Percentiles rank a stretch among this genome's conserved stretches.
Evolutionary conservation across 2,113 vertebrate genomes (phyloP).

Genomic region (Scortum barcoo): DNA sequence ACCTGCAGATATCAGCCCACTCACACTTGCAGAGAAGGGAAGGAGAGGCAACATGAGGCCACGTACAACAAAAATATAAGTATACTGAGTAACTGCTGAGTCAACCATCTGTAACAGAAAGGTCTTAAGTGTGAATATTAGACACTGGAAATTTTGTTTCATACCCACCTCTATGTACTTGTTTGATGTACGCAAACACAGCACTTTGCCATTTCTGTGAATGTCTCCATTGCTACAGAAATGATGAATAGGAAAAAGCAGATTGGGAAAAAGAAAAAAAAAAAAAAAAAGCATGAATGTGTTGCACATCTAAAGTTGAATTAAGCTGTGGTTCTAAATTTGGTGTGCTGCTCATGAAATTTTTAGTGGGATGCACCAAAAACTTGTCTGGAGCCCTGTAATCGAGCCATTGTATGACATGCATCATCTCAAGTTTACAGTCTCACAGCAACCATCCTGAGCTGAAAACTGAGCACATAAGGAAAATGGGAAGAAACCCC

Average conservation of each 20-base stretch:
- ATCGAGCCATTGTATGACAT: conserved; percentile 15
- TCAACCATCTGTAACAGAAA: conserved; percentile 36
- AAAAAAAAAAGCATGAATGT: conserved; percentile 1
- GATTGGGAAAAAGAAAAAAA: too few relatives aligned
- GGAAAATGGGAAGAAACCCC: conserved; percentile 17
- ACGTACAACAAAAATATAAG: conserved; percentile 9
- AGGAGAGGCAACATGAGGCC: conserved; percentile 26
- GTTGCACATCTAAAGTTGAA: background rate
- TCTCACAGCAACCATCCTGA: background rate
- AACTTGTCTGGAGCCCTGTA: conserved; percentile 2
- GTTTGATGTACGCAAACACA: conserved; percentile 14
- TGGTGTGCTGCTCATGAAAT: background rate
- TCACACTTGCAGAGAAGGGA: conserved; percentile 1
- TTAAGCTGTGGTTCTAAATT: background rate
- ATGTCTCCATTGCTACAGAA: background rate
- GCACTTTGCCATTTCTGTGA: background rate
- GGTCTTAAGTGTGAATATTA: conserved; percentile 26
- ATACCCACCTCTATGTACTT: background rate
- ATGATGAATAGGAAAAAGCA: background rate
- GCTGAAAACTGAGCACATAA: conserved; percentile 6
- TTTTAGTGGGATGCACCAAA: conserved; percentile 7
- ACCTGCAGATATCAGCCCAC: conserved; percentile 15
- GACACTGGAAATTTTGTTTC: conserved; percentile 5
- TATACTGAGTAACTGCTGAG: conserved; percentile 22
- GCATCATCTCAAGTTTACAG: conserved; percentile 17